These are phyloP conservation scores for Hypolimnas misippus DNA, from an alignment of 2,888 invertebrate species.

Conservation along the genomic window DNA sequence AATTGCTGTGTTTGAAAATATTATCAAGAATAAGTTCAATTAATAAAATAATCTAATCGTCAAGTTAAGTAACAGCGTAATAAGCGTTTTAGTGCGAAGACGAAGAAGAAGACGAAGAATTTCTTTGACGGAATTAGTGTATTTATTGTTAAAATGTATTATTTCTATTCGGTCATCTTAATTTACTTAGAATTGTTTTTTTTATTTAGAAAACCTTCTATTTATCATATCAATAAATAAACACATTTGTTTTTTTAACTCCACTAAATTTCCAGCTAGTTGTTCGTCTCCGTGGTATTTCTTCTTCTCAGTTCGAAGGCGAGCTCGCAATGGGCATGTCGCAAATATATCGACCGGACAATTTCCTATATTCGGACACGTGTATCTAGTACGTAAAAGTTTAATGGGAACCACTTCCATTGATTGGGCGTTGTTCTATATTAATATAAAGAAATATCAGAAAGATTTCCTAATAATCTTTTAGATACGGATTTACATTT, in stretches of 20 bases:
- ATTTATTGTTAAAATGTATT: too few species aligned
- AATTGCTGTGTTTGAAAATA: too few species aligned
- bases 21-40: too few species aligned
- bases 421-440: slow-evolving; percentile 21
- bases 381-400: slow-evolving; percentile 47
- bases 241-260: background rate
- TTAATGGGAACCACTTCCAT: slow-evolving; percentile 46
- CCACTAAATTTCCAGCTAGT: background rate
- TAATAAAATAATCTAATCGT: too few species aligned
- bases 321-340: slow-evolving; percentile 50
- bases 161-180: too few species aligned
- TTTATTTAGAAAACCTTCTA: background rate
- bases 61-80: too few species aligned
- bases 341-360: slow-evolving; percentile 52
- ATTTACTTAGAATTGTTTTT: background rate
- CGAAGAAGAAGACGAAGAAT: too few species aligned
- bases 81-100: too few species aligned
- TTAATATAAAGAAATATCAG: slow-evolving; percentile 1
- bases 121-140: too few species aligned
- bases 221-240: background rate
- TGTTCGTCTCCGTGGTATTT: slow-evolving; percentile 42
- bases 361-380: slow-evolving; percentile 49
- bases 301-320: slow-evolving; percentile 50
- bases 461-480: background rate
- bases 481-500: background rate